Base-by-base conservation (phyloP, 1,140 invertebrate genomes). In the Steinernema khuongi region DNA sequence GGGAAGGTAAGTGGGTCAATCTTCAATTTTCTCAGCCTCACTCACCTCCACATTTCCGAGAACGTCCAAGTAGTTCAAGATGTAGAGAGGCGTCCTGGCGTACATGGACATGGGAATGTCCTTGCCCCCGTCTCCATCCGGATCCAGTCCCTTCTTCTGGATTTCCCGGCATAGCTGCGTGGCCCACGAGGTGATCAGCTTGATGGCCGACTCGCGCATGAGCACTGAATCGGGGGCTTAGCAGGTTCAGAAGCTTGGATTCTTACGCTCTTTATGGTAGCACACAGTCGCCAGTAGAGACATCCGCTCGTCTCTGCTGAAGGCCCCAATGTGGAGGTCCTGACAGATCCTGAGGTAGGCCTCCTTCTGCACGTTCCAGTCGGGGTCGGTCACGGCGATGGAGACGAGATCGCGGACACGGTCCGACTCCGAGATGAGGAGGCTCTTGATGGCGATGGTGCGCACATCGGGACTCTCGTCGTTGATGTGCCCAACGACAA, bases 381-480 rank as follows among this genome's bases (percentile, higher is more conserved):
- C 50, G 2, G 50, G 7, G 22, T 60, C 50, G 14, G 14, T 60
- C 4, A 60, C 50, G 22, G 50, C 50, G 14, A 11, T 60, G 4
- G 50, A 7, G 14, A 60, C 50, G 26, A 60, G 50, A 22, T 17
- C 50, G 14, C 50, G 14, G 19, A 60, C 50, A 22, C 50, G 11
- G 7, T 11, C 7, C 14, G 14, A 22, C 4, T 60, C 50, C 4
- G 11, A 17, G 50, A 60, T 60, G 4, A 60, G 50, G 26, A 60
- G 50, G 2, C 2, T 60, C 50, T 60, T 60, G 50, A 60, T 22
- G 22, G 50, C 50, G 50, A 60, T 60, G 14, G 7, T 2, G 14
- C 50, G 50, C 50, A 60, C 50, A n/a, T 60, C 50, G 22, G 50
- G 7, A 22, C 26, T 60, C 19, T 60, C 50, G 50, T 60, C 50